Conservation (phyloP, 37 sponge, comb jelly and placozoan species). For the Diacarnus erythraeanus region DNA sequence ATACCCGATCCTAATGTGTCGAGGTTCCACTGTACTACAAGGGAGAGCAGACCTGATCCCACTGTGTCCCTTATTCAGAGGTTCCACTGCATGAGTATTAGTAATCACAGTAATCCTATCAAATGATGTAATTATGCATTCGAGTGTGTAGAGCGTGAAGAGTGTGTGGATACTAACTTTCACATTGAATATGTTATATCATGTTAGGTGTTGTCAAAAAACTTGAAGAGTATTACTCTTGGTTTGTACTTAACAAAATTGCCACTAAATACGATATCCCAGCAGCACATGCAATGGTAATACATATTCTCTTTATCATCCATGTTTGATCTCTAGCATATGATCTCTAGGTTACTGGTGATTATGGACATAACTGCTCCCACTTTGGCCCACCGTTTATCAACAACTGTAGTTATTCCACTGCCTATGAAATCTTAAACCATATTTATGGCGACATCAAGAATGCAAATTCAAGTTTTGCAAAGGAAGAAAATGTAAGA, state of each 20-base stretch:
- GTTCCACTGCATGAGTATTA: no score
- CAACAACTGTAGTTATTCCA: conserved; percentile 71
- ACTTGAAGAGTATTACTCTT: conserved; percentile 59
- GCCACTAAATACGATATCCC: conserved; percentile 46
- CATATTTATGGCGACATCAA: conserved; percentile 76
- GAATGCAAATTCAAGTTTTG: conserved; percentile 27
- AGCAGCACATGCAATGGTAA: conserved; percentile 62
- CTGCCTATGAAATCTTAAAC: conserved; percentile 56
- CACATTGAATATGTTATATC: no score
- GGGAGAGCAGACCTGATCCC: no score
- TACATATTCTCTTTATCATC: no score
- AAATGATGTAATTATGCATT: no score
- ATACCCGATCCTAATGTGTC: no score
- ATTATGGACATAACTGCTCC: conserved; percentile 61
- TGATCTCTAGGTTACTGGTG: conserved; percentile 53
- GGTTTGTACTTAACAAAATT: conserved; percentile 23
- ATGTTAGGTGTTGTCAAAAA: conserved; percentile 60
- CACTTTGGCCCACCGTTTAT: conserved; percentile 63
- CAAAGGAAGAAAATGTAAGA: conserved; percentile 52
- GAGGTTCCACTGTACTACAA: no score
- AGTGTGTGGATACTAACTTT: no score
- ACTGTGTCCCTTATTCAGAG: no score
- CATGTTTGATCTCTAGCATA: no score
- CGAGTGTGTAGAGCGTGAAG: no score
- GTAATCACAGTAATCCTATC: no score